Conservation (phyloP, 2,113 vertebrate genomes). For the Calyptommatus sinebrachiatus region DNA sequence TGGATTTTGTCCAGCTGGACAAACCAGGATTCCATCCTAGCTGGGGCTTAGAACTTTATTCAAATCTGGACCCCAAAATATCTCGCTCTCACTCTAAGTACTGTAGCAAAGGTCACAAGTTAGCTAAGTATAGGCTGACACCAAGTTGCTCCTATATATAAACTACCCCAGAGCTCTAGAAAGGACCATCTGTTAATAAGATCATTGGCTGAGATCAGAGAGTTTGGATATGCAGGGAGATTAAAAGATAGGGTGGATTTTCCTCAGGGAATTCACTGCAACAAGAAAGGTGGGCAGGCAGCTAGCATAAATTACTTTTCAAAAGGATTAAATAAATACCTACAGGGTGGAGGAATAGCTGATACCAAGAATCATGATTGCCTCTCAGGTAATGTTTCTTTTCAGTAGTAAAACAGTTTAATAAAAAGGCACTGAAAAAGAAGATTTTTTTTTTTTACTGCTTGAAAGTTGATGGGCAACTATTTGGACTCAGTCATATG, state of each 20-base stretch:
- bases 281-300: not conserved
- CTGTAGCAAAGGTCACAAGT: conserved; percentile 73
- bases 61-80: conserved; percentile 48
- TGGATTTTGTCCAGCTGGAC: not conserved
- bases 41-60: conserved; percentile 36
- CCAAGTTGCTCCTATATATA: conserved; percentile 70
- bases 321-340: not conserved
- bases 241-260: not conserved
- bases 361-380: not conserved
- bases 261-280: conserved; percentile 4
- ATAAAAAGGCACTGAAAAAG: not conserved
- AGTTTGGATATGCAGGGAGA: not conserved
- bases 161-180: conserved; percentile 28
- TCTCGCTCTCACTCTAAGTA: conserved; percentile 41
- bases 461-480: not conserved
- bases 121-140: conserved; percentile 75
- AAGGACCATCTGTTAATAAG: conserved; percentile 45
- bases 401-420: not conserved
- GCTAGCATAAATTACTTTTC: not conserved
- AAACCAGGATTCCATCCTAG: not conserved
- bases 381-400: not conserved
- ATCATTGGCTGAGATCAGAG: conserved; percentile 29
- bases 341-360: not conserved
- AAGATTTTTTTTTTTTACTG: not conserved
- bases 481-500: not conserved